These are phyloP conservation scores for Distichodus sexfasciatus DNA, from an alignment of 2,797 vertebrate species.

Conservation along the genomic window DNA sequence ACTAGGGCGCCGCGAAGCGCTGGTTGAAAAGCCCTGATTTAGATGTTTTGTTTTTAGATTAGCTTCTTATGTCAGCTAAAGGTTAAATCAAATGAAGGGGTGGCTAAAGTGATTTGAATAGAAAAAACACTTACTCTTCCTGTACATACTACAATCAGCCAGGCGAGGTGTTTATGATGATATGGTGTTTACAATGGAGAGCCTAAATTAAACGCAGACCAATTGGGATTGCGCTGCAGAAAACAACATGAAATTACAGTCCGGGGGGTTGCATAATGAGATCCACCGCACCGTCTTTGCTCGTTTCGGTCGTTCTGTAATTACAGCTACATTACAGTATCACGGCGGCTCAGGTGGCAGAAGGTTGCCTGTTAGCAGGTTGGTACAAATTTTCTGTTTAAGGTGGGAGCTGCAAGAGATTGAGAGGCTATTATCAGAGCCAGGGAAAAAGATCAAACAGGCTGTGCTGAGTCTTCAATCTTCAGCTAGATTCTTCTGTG, in stretches of 20 bases:
- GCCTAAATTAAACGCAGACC: neutral
- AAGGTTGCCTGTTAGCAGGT: neutral
- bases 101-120: neutral
- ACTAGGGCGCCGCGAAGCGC: too few relatives aligned
- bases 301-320: neutral
- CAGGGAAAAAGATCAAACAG: neutral
- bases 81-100: neutral
- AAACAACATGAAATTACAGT: neutral
- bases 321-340: conserved; percentile 3
- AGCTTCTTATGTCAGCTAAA: too few relatives aligned
- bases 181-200: neutral
- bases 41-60: too few relatives aligned
- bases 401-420: neutral
- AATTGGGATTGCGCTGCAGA: neutral
- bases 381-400: conserved; percentile 6
- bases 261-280: neutral
- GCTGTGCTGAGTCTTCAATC: neutral
- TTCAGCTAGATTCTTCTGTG: neutral
- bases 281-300: neutral
- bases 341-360: neutral
- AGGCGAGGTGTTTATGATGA: neutral
- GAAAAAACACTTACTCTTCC: neutral
- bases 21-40: too few relatives aligned
- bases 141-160: neutral
- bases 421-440: neutral